Evolutionary conservation across 2,797 vertebrate genomes (phyloP), one percentile per base, ranked within the genome.

Genomic region (Alfaro cultratus): DNA sequence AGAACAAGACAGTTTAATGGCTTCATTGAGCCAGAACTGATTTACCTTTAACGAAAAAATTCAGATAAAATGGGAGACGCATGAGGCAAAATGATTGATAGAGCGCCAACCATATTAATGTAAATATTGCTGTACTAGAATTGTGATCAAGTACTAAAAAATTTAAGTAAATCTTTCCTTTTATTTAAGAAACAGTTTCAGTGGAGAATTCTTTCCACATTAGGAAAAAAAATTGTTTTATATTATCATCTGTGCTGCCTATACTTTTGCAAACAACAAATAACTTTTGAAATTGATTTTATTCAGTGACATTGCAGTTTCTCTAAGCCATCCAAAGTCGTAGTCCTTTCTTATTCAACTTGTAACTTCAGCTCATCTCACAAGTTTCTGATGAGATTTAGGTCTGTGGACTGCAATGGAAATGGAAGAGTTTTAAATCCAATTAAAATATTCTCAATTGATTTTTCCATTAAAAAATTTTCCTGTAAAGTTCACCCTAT

Each of bases 1-100:
- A 80, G 81, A 86, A 78, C 82, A 81, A 80, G 80, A 67, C 36
- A 84, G 84, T 89, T 80, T 85, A 91, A 83, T 75, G 73, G 5
- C 83, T 83, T 78, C 26, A 82, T 91, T 94, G 89, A 87, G 83
- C 89, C 88, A 91, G 67, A 77, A 91, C 88, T 87, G 89, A 88
- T 90, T 93, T 91, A 93, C 93, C 91, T 93, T 94, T 84, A 78
- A 74, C 77, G 75, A 85, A 86, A 84, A 71, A 71, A 3, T 0
- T 15, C 1, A 45, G 7, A 71, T 71, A 3, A 45, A 45, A 45
- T 0, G 2, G 2, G 10, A 71, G 15, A 29, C 0, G 15, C 5
- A 29, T 29, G 26, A 71, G 7, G 26, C 13, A 46, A 5, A 45
- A 8, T 29, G 7, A 46, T 13, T 46, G 43, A 29, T 7, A 29